phyloP scores from a whole-genome alignment of 2,888 invertebrate genomes.

The Eledona agricola region DNA sequence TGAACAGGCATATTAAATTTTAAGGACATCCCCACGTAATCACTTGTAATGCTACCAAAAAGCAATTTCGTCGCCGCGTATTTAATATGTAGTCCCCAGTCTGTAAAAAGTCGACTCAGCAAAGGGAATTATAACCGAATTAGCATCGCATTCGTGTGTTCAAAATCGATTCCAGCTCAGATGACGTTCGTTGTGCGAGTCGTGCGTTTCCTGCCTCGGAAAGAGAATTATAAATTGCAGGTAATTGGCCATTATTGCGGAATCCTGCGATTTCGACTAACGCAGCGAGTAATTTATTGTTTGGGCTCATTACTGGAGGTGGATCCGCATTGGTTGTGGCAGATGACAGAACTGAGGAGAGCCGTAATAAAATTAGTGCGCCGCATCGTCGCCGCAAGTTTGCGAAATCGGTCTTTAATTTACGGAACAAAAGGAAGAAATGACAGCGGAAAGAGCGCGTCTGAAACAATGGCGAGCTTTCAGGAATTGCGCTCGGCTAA shows the following conservation, averaged over 20 bases:
- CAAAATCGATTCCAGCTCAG: slow-evolving; percentile 14
- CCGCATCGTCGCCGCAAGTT: slow-evolving; percentile 28
- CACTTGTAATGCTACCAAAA: slow-evolving; percentile 10
- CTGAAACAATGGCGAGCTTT: slow-evolving; percentile 23
- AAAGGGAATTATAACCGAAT: slow-evolving; percentile 9
- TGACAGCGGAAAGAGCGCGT: slow-evolving; percentile 15
- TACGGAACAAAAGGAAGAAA: slow-evolving; percentile 36
- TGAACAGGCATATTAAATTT: slow-evolving; percentile 17
- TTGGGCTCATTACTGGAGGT: slow-evolving; percentile 26
- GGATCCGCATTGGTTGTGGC: slow-evolving; percentile 18
- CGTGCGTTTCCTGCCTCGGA: slow-evolving; percentile 20
- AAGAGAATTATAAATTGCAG: slow-evolving; percentile 29
- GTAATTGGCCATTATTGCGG: slow-evolving; percentile 30
- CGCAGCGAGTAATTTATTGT: slow-evolving; percentile 31
- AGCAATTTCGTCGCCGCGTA: slow-evolving; percentile 16
- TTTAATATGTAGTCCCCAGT: slow-evolving; percentile 16
- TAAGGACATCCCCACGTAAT: slow-evolving; percentile 14
- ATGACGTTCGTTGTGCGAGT: slow-evolving; percentile 18
- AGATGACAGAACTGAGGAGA: slow-evolving; percentile 30
- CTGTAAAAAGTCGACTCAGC: slow-evolving; percentile 9
- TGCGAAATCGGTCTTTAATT: slow-evolving; percentile 37
- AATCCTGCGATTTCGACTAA: slow-evolving; percentile 26
- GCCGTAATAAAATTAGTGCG: slow-evolving; percentile 30
- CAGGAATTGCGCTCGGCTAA: slow-evolving; percentile 14
- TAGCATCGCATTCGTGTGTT: slow-evolving; percentile 10